phyloP scores from a whole-genome alignment of 2,888 invertebrate species.

The Drosophila koepferae region DNA sequence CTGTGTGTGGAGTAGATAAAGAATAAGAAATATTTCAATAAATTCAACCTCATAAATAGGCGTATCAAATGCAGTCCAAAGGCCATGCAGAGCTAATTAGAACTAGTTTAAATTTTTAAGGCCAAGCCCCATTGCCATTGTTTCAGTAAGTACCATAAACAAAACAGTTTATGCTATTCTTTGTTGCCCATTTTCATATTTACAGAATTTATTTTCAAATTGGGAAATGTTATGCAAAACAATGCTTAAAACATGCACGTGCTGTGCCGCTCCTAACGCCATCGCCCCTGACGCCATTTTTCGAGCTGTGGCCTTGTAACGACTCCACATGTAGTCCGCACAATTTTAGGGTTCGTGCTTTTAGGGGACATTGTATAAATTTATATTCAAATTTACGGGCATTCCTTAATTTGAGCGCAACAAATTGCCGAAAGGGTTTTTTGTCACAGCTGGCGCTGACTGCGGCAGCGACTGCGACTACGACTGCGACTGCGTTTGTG shows the following conservation, averaged over 20 bases:
- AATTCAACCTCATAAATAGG: not conserved
- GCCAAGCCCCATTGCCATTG: conserved; percentile 14
- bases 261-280: conserved; percentile 28
- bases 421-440: conserved; percentile 59
- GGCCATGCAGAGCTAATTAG: conserved; percentile 11
- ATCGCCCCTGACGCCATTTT: not conserved
- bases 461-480: conserved; percentile 1
- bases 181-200: conserved; percentile 22
- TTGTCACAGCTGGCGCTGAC: conserved; percentile 28
- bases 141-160: conserved; percentile 30
- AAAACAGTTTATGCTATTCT: conserved; percentile 13
- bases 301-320: conserved; percentile 14
- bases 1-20: conserved; percentile 83
- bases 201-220: conserved; percentile 38
- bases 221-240: conserved; percentile 55
- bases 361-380: conserved; percentile 60
- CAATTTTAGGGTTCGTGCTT: conserved; percentile 18
- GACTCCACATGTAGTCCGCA: conserved; percentile 29
- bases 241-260: conserved; percentile 55
- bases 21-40: not conserved
- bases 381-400: conserved; percentile 74
- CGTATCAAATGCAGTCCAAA: conserved; percentile 4
- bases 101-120: conserved; percentile 9
- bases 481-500: conserved; percentile 2
- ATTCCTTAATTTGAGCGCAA: conserved; percentile 68